These are phyloP conservation scores for Volucella bombylans DNA, from an alignment of 2,888 invertebrate species.

Conservation along the genomic window DNA sequence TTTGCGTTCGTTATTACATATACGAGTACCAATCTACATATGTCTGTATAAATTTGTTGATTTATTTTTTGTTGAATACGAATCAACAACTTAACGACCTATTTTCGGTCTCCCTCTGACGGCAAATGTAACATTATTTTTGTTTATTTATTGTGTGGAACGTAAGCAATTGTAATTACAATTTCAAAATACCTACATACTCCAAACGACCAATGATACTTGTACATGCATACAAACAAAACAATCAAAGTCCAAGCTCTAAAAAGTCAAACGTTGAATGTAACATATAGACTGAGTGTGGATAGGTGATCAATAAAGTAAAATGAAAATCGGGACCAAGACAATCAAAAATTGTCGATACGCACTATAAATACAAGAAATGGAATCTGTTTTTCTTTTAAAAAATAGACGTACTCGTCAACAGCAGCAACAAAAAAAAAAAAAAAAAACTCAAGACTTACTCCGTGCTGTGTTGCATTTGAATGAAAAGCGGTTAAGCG, in stretches of 20 bases:
- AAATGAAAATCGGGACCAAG: conserved; percentile 1
- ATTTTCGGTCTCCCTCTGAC: conserved; percentile 49
- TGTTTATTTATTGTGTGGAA: conserved; percentile 23
- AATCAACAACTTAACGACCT: conserved; percentile 66
- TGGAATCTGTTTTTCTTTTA: conserved; percentile 25
- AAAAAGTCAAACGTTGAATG: conserved; percentile 26
- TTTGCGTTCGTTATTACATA: conserved; percentile 31
- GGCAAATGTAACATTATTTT: conserved; percentile 23
- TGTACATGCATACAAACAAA: conserved; percentile 5
- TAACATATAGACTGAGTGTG: neutral
- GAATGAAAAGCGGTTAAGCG: conserved; percentile 68
- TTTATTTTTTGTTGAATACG: conserved; percentile 35
- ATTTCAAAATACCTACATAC: conserved; percentile 53
- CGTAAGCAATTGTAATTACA: conserved; percentile 53
- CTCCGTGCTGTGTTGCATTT: conserved; percentile 58
- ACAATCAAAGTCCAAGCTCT: conserved; percentile 39
- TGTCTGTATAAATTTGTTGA: conserved; percentile 10
- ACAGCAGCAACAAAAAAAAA: conserved; percentile 13
- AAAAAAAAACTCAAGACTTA: neutral
- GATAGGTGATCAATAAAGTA: conserved; percentile 30
- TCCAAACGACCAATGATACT: conserved; percentile 4
- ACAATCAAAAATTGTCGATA: conserved; percentile 32
- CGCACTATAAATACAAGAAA: conserved; percentile 15
- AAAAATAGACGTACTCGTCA: neutral
- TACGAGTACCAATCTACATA: no score